Evolutionary conservation across 2,888 invertebrate genomes (phyloP).

Genomic region (Rhagonycha fulva): DNA sequence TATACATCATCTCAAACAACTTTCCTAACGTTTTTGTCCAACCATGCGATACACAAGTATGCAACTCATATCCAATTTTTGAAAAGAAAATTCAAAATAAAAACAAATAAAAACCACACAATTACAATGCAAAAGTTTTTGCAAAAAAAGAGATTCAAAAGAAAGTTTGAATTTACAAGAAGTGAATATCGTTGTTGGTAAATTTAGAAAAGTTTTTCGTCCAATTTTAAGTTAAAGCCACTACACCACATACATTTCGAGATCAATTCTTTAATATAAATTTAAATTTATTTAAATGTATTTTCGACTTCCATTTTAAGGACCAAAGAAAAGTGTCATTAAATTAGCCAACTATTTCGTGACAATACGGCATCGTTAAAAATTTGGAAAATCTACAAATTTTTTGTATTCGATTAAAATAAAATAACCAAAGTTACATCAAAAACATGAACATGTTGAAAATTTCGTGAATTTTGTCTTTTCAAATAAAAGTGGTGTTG

Average conservation of each 20-base stretch:
- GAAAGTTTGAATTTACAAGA: background rate
- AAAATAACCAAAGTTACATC: too few species aligned
- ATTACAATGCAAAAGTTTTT: background rate
- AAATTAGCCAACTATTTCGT: background rate
- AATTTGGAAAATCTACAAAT: too few species aligned
- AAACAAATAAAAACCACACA: background rate
- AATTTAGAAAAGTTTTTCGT: constrained; percentile 18
- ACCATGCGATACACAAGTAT: background rate
- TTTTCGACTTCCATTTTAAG: background rate
- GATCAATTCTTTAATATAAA: background rate
- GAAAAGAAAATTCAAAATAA: background rate
- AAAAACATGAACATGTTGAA: too few species aligned
- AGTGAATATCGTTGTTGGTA: constrained; percentile 2
- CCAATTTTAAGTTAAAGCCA: constrained; percentile 26
- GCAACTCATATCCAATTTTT: background rate
- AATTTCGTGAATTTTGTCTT: too few species aligned
- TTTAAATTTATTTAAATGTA: background rate
- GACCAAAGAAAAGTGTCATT: background rate
- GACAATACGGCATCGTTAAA: background rate
- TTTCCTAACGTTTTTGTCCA: background rate
- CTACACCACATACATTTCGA: constrained; percentile 21
- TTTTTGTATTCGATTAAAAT: too few species aligned
- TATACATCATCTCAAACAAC: background rate
- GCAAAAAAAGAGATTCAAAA: background rate
- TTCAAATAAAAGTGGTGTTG: too few species aligned